These are phyloP conservation scores for Paedocypris micromegethes DNA, from an alignment of 2,797 vertebrate species.

Conservation along the genomic window DNA sequence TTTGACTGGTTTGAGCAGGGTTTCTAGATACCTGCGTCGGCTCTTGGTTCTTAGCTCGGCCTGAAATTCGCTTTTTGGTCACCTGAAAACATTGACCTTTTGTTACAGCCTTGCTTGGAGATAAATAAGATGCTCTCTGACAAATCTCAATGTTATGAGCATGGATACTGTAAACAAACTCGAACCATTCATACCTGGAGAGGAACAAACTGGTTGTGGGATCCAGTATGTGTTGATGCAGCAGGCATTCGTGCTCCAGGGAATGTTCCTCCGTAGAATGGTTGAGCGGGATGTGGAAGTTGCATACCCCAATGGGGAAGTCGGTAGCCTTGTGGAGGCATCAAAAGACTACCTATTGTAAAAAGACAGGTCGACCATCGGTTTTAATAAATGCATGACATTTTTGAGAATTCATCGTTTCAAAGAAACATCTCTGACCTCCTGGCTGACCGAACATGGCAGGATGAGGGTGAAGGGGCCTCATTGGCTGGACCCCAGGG, in stretches of 20 bases:
- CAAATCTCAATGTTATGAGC: too few species aligned
- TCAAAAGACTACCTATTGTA: slow-evolving; percentile 64
- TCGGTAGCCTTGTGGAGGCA: slow-evolving; percentile 76
- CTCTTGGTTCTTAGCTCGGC: slow-evolving; percentile 78
- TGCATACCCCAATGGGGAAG: slow-evolving; percentile 78
- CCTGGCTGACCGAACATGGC: slow-evolving; percentile 76
- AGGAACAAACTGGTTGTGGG: slow-evolving; percentile 94
- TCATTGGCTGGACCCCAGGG: slow-evolving; percentile 73
- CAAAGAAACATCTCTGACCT: slow-evolving; percentile 56
- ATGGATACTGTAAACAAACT: background rate
- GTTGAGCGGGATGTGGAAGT: slow-evolving; percentile 70
- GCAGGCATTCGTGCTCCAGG: slow-evolving; percentile 66
- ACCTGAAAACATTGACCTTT: slow-evolving; percentile 69
- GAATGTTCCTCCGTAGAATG: slow-evolving; percentile 77
- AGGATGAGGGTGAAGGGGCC: slow-evolving; percentile 72
- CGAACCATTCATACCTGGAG: slow-evolving; percentile 75
- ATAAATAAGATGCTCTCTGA: too few species aligned
- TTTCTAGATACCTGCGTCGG: slow-evolving; percentile 58
- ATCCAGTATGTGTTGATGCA: slow-evolving; percentile 68
- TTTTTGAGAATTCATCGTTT: too few species aligned
- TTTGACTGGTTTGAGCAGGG: slow-evolving; percentile 63
- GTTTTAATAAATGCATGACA: too few species aligned
- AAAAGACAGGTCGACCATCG: background rate
- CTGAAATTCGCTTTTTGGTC: slow-evolving; percentile 90
- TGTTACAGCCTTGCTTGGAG: background rate